Conservation (phyloP, 2,113 vertebrate genomes). For the Sakesphorus luctuosus region DNA sequence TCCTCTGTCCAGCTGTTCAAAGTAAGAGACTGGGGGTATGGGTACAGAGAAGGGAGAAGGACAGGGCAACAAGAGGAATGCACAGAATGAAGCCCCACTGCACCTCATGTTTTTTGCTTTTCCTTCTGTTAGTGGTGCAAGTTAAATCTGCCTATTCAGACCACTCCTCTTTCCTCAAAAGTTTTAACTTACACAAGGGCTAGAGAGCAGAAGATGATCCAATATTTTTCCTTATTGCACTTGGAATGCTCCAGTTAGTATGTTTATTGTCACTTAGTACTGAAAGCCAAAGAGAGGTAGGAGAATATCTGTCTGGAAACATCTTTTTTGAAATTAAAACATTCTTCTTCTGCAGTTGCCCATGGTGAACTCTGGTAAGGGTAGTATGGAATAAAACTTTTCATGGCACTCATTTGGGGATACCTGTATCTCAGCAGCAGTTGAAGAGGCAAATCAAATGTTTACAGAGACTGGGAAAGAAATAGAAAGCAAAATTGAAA, state of each 20-base stretch:
- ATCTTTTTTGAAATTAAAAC: neutral
- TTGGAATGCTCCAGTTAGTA: neutral
- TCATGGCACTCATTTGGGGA: neutral
- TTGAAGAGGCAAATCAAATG: slow-evolving; percentile 16
- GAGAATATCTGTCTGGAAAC: neutral
- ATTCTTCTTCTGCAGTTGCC: neutral
- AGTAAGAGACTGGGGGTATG: neutral
- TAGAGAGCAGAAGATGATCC: neutral
- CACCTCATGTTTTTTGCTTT: neutral
- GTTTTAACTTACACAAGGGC: neutral
- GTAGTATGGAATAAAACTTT: neutral
- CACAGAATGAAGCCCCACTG: neutral
- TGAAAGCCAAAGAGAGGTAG: neutral
- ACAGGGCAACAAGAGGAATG: neutral
- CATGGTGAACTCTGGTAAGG: neutral
- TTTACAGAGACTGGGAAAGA: neutral
- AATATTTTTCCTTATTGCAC: neutral
- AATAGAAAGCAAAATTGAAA: slow-evolving; percentile 27
- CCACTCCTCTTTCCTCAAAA: neutral
- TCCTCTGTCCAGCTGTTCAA: neutral
- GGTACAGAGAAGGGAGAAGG: neutral
- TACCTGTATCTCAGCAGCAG: slow-evolving; percentile 11
- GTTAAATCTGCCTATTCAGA: neutral
- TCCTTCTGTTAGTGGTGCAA: neutral
- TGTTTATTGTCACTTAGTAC: neutral